Conservation (phyloP, 2,888 invertebrate genomes). For the Amiota mariae region DNA sequence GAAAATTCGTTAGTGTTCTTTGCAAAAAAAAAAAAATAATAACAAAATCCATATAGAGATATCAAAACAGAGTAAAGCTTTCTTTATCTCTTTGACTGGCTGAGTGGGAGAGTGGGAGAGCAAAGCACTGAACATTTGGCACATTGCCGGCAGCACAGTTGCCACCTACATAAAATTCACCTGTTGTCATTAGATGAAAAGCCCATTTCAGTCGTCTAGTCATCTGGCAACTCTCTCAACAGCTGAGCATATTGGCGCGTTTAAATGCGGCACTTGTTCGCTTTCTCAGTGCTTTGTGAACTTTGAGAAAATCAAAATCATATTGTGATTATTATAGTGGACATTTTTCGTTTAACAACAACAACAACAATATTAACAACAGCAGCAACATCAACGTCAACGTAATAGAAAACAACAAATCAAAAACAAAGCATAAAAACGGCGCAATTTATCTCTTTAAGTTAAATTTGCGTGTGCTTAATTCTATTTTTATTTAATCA, state of each 20-base stretch:
- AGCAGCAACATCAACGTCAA: neutral
- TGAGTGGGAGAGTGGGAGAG: too few species aligned
- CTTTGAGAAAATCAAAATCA: slow-evolving; percentile 31
- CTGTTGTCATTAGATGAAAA: neutral
- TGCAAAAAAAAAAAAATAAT: too few species aligned
- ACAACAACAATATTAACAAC: slow-evolving; percentile 5
- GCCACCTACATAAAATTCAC: slow-evolving; percentile 4
- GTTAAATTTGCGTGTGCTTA: neutral
- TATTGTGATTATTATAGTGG: neutral
- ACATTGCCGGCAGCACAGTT: neutral
- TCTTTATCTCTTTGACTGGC: too few species aligned
- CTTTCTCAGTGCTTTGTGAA: slow-evolving; percentile 58
- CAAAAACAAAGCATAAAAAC: neutral
- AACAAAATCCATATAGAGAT: too few species aligned
- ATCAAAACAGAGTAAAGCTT: too few species aligned
- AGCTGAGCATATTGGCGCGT: slow-evolving; percentile 38
- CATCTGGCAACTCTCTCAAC: slow-evolving; percentile 21
- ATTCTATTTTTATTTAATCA: neutral
- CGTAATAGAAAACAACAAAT: neutral
- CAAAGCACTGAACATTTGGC: too few species aligned
- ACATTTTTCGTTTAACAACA: neutral
- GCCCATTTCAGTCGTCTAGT: neutral
- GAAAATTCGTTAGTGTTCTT: too few species aligned
- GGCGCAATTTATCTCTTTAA: neutral
- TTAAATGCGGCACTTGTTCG: slow-evolving; percentile 10